A percentile compares a stretch with the other conserved stretches of the same genome.
These are phyloP conservation scores for Tholera decimalis DNA, from an alignment of 2,888 invertebrate genomes.

Conservation along the genomic window DNA sequence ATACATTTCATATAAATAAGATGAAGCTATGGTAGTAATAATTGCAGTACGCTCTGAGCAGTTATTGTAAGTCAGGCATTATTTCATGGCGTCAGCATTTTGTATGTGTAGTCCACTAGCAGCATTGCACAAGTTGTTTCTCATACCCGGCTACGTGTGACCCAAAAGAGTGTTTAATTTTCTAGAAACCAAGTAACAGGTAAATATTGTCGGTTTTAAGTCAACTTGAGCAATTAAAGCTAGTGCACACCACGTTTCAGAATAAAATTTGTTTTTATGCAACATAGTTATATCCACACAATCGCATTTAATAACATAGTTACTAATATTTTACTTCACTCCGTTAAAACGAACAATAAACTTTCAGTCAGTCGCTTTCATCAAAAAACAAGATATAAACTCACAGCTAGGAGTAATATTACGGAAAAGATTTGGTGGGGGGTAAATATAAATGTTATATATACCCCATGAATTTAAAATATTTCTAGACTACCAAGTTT, in stretches of 20 bases:
- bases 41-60: conserved; percentile 44
- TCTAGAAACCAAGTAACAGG: background rate
- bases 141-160: background rate
- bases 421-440: background rate
- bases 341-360: conserved; percentile 48
- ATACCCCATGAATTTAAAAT: conserved; percentile 14
- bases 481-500: conserved; percentile 8
- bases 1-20: background rate
- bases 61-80: conserved; percentile 22
- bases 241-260: conserved; percentile 10
- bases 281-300: conserved; percentile 30
- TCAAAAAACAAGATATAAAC: conserved; percentile 42
- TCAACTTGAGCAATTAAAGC: conserved; percentile 18
- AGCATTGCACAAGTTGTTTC: conserved; percentile 18
- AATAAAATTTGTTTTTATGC: conserved; percentile 25
- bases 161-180: background rate
- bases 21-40: conserved; percentile 1
- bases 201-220: background rate
- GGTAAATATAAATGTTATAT: background rate
- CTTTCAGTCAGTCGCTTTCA: conserved; percentile 52
- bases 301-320: conserved; percentile 45
- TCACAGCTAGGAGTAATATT: conserved; percentile 34
- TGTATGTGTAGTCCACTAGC: conserved; percentile 1
- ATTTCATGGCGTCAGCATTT: conserved; percentile 36
- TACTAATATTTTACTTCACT: conserved; percentile 47